A percentile compares a stretch with the other conserved stretches of the same genome.
These are phyloP conservation scores for Drosophila tropicalis DNA, from an alignment of 1,140 invertebrate genomes.

Conservation along the genomic window DNA sequence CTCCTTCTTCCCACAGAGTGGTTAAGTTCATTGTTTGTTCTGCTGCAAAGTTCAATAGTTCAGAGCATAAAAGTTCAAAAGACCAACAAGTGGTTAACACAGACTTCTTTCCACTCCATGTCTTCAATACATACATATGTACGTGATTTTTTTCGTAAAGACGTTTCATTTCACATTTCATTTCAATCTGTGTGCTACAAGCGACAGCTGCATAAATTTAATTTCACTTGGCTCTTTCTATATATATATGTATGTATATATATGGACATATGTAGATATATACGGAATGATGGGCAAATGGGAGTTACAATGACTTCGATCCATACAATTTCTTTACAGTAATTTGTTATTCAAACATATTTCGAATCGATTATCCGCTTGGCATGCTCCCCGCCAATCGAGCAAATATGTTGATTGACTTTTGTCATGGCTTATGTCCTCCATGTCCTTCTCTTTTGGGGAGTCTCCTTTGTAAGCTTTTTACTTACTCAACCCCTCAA, in stretches of 20 bases:
- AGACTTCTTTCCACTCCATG: constrained; percentile 19
- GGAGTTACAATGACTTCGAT: constrained; percentile 66
- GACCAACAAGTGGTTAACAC: constrained; percentile 69
- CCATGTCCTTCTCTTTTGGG: constrained; percentile 2
- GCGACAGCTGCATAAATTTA: constrained; percentile 69
- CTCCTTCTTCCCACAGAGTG: background rate
- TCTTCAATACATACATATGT: constrained; percentile 1
- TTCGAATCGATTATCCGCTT: constrained; percentile 79
- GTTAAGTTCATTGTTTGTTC: constrained; percentile 64
- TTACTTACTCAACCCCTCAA: constrained; percentile 4
- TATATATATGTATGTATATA: too few species aligned
- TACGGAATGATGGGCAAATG: constrained; percentile 39
- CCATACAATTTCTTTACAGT: constrained; percentile 69
- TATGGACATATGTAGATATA: too few species aligned
- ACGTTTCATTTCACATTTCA: constrained; percentile 19
- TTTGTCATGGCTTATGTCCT: constrained; percentile 70
- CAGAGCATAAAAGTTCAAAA: constrained; percentile 53
- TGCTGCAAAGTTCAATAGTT: constrained; percentile 72
- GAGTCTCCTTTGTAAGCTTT: constrained; percentile 23
- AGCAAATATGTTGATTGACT: constrained; percentile 81
- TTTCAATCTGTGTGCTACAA: constrained; percentile 26
- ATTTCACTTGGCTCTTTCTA: constrained; percentile 32
- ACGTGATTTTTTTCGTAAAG: constrained; percentile 31
- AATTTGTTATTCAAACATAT: constrained; percentile 82
- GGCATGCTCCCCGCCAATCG: constrained; percentile 72